Evolutionary conservation across 2,888 invertebrate species (phyloP), one percentile per base, ranked within the genome.

Genomic region (Machimus atricapillus): DNA sequence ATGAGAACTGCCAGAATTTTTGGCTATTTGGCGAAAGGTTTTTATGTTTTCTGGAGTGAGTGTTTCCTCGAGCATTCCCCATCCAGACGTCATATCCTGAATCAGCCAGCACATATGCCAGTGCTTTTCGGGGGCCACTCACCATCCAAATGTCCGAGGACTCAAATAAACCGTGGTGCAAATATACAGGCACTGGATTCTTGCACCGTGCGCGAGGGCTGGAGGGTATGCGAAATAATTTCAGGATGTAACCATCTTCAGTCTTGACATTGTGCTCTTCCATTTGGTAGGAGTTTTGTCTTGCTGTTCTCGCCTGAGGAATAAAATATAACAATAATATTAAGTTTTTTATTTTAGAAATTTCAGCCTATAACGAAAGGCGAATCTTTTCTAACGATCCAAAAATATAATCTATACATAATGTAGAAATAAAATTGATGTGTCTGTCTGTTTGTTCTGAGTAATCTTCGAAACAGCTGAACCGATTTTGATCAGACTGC

Each of bases 211-310:
- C 88, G 43, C 31, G 14, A 23, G 87, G 82, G 83, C 94, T 94
- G 89, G 94, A 93, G 0, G 97, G 96, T 90, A 98, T 97, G 88
- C 98, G 94, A 90, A 97, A 97, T 77, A 98, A 89, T 2, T 95
- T 95, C 79, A 98, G 93, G 77, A 97, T 93, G 91, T 97, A 98
- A 1, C 97, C 97, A 91, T 98, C 98, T 40, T 95, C 94, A 0
- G 98, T 98, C 82, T 94, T 92, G 0, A 96, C 94, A 0, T 94
- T 93, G 90, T 97, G 96, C 1, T 95, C 94, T 92, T 97, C 96
- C 0, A 95, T 94, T 0, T 94, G 93, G 91, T 96, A 97, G 46
- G 95, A 96, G 87, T 86, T 78, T 86, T 27, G 52, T 8, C 56
- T 27, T n/a, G 81, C 81, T 27, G 31, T 56, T 3, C 9, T 81